Conservation (phyloP, 2,888 invertebrate genomes). For the Amorpha juglandis region DNA sequence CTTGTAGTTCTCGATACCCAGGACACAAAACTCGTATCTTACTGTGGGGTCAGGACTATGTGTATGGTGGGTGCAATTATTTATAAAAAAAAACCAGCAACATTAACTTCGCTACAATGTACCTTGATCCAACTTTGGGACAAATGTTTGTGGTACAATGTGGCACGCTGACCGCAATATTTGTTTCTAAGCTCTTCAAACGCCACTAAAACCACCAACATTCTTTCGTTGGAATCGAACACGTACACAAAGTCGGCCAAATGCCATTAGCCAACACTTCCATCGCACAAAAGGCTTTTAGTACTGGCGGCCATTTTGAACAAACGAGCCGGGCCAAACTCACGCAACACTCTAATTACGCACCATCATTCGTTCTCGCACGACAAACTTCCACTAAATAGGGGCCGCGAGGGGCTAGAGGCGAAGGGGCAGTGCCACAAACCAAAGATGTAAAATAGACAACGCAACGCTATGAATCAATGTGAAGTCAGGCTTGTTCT, state of each 20-base stretch:
- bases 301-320: slow-evolving; percentile 22
- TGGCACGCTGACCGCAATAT: not conserved
- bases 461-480: too few relatives aligned
- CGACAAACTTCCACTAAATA: slow-evolving; percentile 27
- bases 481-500: too few relatives aligned
- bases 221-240: slow-evolving; percentile 10
- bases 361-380: slow-evolving; percentile 26
- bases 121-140: not conserved
- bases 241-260: slow-evolving; percentile 32
- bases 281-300: slow-evolving; percentile 21
- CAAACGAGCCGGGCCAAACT: slow-evolving; percentile 25
- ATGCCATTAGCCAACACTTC: slow-evolving; percentile 24
- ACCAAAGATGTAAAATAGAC: not conserved
- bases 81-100: too few relatives aligned
- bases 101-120: too few relatives aligned
- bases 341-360: slow-evolving; percentile 30
- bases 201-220: not conserved
- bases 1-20: too few relatives aligned
- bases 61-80: too few relatives aligned
- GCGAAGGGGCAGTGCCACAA: not conserved
- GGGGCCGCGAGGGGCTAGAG: not conserved
- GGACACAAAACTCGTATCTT: too few relatives aligned
- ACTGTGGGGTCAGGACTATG: too few relatives aligned
- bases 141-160: not conserved
- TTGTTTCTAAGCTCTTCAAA: not conserved